Evolutionary conservation across 2,113 vertebrate species (phyloP).

Genomic region (Rhineura floridana): DNA sequence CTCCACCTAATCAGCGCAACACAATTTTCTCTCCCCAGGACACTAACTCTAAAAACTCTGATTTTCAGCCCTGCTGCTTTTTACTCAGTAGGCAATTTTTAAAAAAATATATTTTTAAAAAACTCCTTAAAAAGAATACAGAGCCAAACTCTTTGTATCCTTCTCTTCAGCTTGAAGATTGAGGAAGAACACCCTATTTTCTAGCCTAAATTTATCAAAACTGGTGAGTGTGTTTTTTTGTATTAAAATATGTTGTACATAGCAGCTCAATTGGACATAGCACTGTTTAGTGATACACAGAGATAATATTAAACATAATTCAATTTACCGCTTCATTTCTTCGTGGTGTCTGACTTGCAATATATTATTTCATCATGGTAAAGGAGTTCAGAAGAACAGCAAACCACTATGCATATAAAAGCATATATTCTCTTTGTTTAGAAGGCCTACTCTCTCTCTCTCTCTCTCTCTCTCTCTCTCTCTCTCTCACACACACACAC

Average conservation of each 20-base stretch:
- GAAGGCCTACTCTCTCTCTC: too few species aligned
- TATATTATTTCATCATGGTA: constrained; percentile 41
- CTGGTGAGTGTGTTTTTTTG: constrained; percentile 44
- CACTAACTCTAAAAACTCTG: constrained; percentile 18
- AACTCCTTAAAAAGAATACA: neutral
- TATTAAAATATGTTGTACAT: constrained; percentile 61
- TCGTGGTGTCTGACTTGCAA: constrained; percentile 61
- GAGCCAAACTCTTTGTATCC: neutral
- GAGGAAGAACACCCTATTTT: constrained; percentile 38
- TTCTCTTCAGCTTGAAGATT: neutral
- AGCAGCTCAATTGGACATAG: constrained; percentile 58
- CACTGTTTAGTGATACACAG: constrained; percentile 57
- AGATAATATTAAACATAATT: constrained; percentile 72
- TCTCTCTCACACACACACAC: too few species aligned
- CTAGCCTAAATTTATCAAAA: constrained; percentile 51
- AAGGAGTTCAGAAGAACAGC: constrained; percentile 42
- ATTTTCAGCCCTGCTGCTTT: constrained; percentile 17
- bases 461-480: too few species aligned
- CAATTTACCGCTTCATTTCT: constrained; percentile 62
- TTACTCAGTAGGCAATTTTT: neutral
- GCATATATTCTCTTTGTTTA: neutral
- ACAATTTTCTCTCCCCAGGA: neutral
- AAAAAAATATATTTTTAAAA: neutral
- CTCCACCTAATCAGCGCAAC: neutral
- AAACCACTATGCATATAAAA: constrained; percentile 21